Evolutionary conservation across 2,888 invertebrate genomes (phyloP), one percentile per base, ranked within the genome.

Genomic region (Aspidiotus rigidus): DNA sequence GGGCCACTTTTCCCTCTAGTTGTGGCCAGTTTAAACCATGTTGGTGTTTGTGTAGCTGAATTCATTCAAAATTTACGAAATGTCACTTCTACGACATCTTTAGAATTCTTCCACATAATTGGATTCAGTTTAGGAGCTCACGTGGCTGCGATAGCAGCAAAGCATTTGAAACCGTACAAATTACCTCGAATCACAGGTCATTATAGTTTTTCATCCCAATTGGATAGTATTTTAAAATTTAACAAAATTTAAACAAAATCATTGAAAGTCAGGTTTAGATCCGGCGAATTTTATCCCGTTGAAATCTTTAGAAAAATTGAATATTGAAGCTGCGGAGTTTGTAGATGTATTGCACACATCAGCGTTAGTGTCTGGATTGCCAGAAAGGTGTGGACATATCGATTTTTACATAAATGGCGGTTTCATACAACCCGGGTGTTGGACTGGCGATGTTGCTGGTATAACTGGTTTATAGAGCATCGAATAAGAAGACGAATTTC

Each of bases 321-420:
- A 86, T 75, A 76, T 81, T 1, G 77, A 79, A 0, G 87, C 88
- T 74, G 88, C 86, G 0, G 76, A 79, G 6, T 87, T 86, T 75
- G 88, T 88, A 0, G 88, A 88, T 75, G 84, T 87, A 2, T 81
- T 86, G 64, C 88, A 88, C 74, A 86, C 87, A 0, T 87, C 87
- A 74, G 86, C 86, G 0, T 81, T 86, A 72, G 77, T 86, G 1
- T 85, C 87, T 74, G 88, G 88, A 0, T 83, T 85, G 73, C 76
- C 84, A 16, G 83, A 86, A 73, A 78, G 82, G 44, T 83, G 84
- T 72, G 88, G 88, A 0, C 86, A 87, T 75, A 82, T 84, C 0
- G 88, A 88, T 74, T 88, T 87, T 75, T 88, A 86, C 74, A 80
- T 86, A 76, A 88, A 88, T 74, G 88, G 88, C 0, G 88, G 88